Evolutionary conservation across 2,888 invertebrate species (phyloP).

Genomic region (Tyria jacobaeae): DNA sequence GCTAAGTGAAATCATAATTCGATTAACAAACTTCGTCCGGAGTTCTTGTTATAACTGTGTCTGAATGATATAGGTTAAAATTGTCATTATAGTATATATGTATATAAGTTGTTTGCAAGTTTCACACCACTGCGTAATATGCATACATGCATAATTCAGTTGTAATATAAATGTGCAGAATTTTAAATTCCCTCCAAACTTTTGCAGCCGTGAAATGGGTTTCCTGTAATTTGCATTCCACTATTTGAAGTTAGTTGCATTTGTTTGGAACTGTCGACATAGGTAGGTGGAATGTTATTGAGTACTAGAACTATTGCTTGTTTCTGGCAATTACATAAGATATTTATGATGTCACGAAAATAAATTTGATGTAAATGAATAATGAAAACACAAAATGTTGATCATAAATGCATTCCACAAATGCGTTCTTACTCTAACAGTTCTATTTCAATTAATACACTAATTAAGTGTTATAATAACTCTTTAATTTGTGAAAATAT

Average conservation of each 20-base stretch:
- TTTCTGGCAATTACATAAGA: too few species aligned
- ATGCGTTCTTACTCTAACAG: too few species aligned
- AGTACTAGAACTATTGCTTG: too few species aligned
- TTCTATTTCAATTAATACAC: too few species aligned
- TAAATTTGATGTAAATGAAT: too few species aligned
- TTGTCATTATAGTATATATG: neutral
- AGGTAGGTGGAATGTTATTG: neutral
- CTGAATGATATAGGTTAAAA: neutral
- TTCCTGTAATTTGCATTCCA: slow-evolving; percentile 5
- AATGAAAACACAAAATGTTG: too few species aligned
- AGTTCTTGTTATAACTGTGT: neutral
- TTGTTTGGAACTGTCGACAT: neutral
- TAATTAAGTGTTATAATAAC: too few species aligned
- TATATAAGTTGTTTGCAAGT: neutral
- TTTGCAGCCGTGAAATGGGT: slow-evolving; percentile 1
- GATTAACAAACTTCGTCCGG: neutral
- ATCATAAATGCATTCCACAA: too few species aligned
- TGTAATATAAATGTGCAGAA: slow-evolving; percentile 1
- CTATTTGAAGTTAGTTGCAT: slow-evolving; percentile 8
- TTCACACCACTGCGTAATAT: neutral
- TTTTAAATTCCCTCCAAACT: slow-evolving; percentile 4
- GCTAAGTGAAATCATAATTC: neutral
- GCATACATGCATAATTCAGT: slow-evolving; percentile 6
- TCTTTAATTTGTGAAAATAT: too few species aligned
- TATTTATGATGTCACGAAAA: too few species aligned